Evolutionary conservation across 1,140 invertebrate species (phyloP).

Genomic region (Anoplophora glabripennis): DNA sequence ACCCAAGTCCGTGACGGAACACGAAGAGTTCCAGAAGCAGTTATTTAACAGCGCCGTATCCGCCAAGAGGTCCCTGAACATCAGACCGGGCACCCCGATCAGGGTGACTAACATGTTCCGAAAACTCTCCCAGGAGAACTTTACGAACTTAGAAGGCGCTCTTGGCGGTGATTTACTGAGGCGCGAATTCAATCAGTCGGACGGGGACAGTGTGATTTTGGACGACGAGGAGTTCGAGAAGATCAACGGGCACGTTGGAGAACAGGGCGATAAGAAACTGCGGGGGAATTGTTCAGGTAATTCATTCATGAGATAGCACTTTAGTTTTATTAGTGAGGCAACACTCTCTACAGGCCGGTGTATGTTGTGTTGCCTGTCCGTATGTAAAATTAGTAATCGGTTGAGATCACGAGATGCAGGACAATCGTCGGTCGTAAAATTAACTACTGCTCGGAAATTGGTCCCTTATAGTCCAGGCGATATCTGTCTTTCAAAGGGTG

Average conservation of each 20-base stretch:
- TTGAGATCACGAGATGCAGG: neutral
- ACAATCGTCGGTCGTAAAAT: no score
- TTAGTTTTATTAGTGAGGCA: neutral
- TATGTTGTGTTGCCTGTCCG: neutral
- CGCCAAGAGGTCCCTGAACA: neutral
- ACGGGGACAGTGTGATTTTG: constrained; percentile 10
- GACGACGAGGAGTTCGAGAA: constrained; percentile 15
- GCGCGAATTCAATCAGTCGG: constrained; percentile 3
- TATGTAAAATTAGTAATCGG: neutral
- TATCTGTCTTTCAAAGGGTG: no score
- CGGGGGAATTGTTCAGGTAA: neutral
- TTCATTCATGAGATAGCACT: neutral
- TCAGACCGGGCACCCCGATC: constrained; percentile 1
- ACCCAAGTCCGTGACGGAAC: neutral
- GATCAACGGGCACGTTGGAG: neutral
- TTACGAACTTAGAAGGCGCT: neutral
- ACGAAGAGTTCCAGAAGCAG: neutral
- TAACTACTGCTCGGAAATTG: no score
- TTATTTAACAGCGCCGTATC: neutral
- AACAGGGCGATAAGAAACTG: neutral
- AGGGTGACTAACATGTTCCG: constrained; percentile 12
- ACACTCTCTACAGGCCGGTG: neutral
- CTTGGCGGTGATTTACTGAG: neutral
- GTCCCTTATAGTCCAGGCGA: no score
- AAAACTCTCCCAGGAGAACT: neutral